Evolutionary conservation across 2,113 vertebrate species (phyloP).

Genomic region (Sula dactylatra): DNA sequence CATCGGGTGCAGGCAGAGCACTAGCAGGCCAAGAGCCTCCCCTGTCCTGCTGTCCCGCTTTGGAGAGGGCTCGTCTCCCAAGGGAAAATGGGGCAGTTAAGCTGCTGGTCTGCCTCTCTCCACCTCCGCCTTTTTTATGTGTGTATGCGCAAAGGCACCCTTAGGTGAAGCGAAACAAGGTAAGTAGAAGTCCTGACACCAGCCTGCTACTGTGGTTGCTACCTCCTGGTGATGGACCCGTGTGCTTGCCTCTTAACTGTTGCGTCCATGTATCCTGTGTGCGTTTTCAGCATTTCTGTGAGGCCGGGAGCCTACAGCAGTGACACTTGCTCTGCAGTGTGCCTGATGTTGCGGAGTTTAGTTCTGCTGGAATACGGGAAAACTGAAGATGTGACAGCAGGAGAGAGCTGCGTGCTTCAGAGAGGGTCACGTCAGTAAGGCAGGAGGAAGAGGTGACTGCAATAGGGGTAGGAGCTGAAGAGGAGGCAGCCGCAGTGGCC

Average conservation of each 20-base stretch:
- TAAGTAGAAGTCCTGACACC: background rate
- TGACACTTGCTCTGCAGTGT: background rate
- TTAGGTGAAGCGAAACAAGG: background rate
- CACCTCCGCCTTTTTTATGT: too few relatives aligned
- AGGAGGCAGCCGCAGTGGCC: background rate
- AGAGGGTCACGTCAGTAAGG: too few relatives aligned
- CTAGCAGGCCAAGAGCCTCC: background rate
- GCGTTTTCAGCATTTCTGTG: background rate
- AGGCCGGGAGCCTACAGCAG: background rate
- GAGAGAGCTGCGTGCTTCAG: background rate
- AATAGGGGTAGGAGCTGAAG: background rate
- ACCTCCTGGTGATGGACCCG: accelerated
- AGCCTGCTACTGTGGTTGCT: background rate
- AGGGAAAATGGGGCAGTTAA: background rate
- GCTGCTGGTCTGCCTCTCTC: background rate
- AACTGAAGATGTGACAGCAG: background rate
- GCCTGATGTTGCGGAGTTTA: background rate
- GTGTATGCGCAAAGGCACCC: background rate
- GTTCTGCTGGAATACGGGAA: background rate
- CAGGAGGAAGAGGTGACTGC: background rate
- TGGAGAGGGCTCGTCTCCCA: background rate
- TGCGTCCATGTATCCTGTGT: background rate
- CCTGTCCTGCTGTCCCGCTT: accelerated
- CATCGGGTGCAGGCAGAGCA: background rate
- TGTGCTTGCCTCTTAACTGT: background rate